These are phyloP conservation scores for Pygathrix nemaeus DNA, from an alignment of 2,113 vertebrate genomes.

Conservation along the genomic window DNA sequence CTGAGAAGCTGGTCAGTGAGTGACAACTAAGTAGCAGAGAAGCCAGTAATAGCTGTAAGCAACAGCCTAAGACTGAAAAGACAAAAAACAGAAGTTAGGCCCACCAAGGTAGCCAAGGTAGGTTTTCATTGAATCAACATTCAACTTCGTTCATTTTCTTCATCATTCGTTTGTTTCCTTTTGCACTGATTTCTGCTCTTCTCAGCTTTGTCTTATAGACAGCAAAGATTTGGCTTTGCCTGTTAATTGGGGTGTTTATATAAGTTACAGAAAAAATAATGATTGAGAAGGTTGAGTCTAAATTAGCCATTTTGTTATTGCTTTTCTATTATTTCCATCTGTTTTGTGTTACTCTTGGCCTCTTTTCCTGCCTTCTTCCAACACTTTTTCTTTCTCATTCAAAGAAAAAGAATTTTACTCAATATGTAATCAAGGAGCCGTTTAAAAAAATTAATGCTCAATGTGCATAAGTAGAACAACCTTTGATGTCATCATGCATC, in stretches of 20 bases:
- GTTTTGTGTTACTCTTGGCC: background rate
- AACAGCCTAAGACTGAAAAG: background rate
- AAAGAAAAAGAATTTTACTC: background rate
- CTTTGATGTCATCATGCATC: background rate
- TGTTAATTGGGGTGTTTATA: background rate
- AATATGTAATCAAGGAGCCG: background rate
- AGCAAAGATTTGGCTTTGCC: background rate
- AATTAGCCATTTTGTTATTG: background rate
- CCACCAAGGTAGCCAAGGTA: too few relatives aligned
- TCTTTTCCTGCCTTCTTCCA: background rate
- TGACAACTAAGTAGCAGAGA: rapidly evolving
- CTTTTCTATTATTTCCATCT: background rate
- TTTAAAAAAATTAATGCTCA: background rate
- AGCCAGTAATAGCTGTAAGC: background rate
- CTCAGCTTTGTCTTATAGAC: background rate
- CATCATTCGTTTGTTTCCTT: background rate
- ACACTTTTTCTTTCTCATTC: background rate
- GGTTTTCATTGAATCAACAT: background rate
- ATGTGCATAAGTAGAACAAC: background rate
- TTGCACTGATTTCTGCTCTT: too few relatives aligned
- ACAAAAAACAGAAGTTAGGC: too few relatives aligned
- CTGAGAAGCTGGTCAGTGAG: background rate
- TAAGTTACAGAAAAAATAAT: background rate
- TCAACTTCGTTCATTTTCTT: background rate
- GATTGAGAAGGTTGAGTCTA: background rate